A percentile compares a stretch with the other conserved stretches of the same genome.
phyloP scores from a whole-genome alignment of 2,888 invertebrate species.

The Gastrophysa polygoni region DNA sequence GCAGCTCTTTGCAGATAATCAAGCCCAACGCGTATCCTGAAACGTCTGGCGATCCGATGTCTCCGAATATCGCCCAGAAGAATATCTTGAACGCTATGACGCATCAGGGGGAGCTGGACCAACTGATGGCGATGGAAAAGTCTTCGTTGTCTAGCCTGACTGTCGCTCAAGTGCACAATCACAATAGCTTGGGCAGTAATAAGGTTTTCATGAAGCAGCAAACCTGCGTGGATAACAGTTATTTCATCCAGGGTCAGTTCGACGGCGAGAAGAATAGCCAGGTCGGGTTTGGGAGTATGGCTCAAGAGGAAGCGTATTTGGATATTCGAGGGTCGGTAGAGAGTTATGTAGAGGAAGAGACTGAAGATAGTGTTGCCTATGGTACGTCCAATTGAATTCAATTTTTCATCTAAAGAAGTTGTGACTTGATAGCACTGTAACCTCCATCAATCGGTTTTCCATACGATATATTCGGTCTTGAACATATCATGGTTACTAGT shows the following conservation, averaged over 20 bases:
- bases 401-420: no score
- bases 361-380: slow-evolving; percentile 35
- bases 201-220: slow-evolving; percentile 55
- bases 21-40: slow-evolving; percentile 46
- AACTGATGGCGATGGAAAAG: slow-evolving; percentile 47
- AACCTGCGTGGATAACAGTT: slow-evolving; percentile 55
- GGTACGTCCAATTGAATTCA: slow-evolving; percentile 29
- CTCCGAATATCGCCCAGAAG: slow-evolving; percentile 34
- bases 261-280: slow-evolving; percentile 18
- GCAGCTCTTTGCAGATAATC: slow-evolving; percentile 55
- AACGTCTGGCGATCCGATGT: slow-evolving; percentile 4
- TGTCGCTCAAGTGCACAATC: slow-evolving; percentile 46
- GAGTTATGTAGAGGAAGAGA: slow-evolving; percentile 58
- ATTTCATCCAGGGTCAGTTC: slow-evolving; percentile 26
- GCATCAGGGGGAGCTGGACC: slow-evolving; percentile 37
- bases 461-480: no score
- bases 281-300: slow-evolving; percentile 33
- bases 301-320: slow-evolving; percentile 36
- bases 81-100: slow-evolving; percentile 31
- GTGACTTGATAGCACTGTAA: no score
- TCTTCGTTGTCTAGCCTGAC: slow-evolving; percentile 43
- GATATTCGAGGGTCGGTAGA: slow-evolving; percentile 58
- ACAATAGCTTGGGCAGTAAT: slow-evolving; percentile 29
- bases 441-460: no score
- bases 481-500: no score